Base-by-base conservation (phyloP, 1,140 invertebrate genomes). In the Leucophenga varia region DNA sequence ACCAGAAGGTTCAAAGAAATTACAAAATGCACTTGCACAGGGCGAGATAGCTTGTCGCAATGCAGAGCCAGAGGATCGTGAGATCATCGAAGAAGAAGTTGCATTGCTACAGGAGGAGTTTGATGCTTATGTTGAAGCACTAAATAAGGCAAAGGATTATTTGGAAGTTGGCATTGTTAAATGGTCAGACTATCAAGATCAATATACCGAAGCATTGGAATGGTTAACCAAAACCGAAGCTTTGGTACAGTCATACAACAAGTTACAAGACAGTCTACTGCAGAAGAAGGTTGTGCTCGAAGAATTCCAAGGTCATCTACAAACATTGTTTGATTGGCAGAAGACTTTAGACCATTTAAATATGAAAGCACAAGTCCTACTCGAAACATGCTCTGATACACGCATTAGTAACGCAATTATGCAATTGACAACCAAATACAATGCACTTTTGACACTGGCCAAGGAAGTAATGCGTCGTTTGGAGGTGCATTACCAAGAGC, bases 171-270 rank as follows among this genome's bases (percentile, higher is more conserved):
- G 89, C 51, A 91, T 96, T 64, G 90, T 93, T 0, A 93, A 94
- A 76, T 96, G 93, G 93, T 91, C 89, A 13, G 91, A 97, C 76
- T 96, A 95, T 68, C 91, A 96, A 77, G 91, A 95, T 72, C 91
- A 95, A 60, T 93, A 93, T 64, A 85, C 86, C 60, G 90, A 93
- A 78, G 91, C 91, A 37, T 79, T 87, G 42, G 86, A 92, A 57
- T 95, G 92, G 92, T 78, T 96, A 34, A 86, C 81, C 17, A 88
- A 91, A 77, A 94, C 90, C 53, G 93, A 97, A 76, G 82, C 84
- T 32, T 64, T 89, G 43, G 88, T 97, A 12, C 89, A 95, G 74
- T 85, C 85, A n/a, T 94, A 89, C 67, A 91, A 93, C 55, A 93
- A 94, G 74, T 80, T 94, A 13, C 91, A 95, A 72, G 86, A 91